phyloP scores from a whole-genome alignment of 2,888 invertebrate genomes.

The Drosophila monieri region DNA sequence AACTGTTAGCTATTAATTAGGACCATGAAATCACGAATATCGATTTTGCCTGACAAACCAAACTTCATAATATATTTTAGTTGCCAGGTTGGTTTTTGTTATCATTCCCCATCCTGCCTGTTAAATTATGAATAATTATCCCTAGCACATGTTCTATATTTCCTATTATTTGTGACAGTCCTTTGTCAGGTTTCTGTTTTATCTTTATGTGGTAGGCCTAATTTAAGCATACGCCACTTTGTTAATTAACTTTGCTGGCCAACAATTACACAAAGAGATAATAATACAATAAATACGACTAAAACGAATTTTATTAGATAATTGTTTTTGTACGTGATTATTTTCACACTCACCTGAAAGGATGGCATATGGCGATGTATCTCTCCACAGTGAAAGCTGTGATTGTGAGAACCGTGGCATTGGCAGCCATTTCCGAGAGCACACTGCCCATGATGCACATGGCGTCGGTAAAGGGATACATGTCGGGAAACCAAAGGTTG shows the following conservation, averaged over 20 bases:
- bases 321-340: not conserved
- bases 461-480: constrained; percentile 90
- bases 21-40: constrained; percentile 6
- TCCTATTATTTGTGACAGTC: constrained; percentile 1
- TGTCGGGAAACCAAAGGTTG: constrained; percentile 89
- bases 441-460: constrained; percentile 91
- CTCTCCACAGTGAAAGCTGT: constrained; percentile 95
- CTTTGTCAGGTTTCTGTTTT: constrained; percentile 5
- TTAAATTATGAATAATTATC: constrained; percentile 31
- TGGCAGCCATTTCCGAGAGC: constrained; percentile 93
- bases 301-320: not conserved
- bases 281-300: not conserved
- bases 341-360: constrained; percentile 85
- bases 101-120: constrained; percentile 6
- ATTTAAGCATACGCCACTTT: not conserved
- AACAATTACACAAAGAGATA: not conserved
- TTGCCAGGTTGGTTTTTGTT: constrained; percentile 9
- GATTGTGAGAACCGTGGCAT: constrained; percentile 93
- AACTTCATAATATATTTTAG: not conserved
- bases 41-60: not conserved
- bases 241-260: not conserved
- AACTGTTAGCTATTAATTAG: constrained; percentile 12
- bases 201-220: not conserved
- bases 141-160: not conserved
- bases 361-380: constrained; percentile 94